Evolutionary conservation across 2,888 invertebrate species (phyloP), one percentile per base, ranked within the genome.

Genomic region (Achlya flavicornis): DNA sequence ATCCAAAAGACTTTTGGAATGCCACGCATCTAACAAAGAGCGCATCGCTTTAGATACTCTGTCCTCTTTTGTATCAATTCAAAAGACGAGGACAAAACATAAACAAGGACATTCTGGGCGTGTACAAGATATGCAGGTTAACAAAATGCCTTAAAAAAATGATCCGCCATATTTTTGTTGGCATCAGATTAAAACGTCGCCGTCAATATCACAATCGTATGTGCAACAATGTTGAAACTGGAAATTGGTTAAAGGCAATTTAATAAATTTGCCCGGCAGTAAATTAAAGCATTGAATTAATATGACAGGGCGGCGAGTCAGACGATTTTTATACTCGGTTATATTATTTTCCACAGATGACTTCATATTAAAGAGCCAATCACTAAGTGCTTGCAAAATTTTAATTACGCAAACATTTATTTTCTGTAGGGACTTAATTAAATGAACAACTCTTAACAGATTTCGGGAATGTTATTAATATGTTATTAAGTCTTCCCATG

Each of bases 221-320:
- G 19, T 4, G 79, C 83, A 84, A 89, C 87, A 81, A 70, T 83
- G 87, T 89, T 79, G 78, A 73, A 66, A 74, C 67, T 68, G 67
- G 70, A 68, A 67, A 71, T 41, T 41, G 12, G 71, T 67, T 75
- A 76, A 53, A 53, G 78, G 70, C 74, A 72, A 68, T 69, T 76
- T 75, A 67, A 76, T 81, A 75, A 26, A 81, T 83, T 78, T 77
- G 72, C 71, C 63, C 66, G 67, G 75, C 79, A 66, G 81, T 89
- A 90, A 88, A 89, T 89, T 86, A 81, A 74, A 58, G 69, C 65
- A 69, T 76, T 77, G 76, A 80, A 85, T 87, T 84, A 86, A 86
- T 81, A 82, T 81, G 86, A 85, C 86, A 81, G 68, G 77, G 80
- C 81, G 80, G 80, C 73, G 66, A 71, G 65, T 79, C 74, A 70